These are phyloP conservation scores for Acromyrmex charruanus DNA, from an alignment of 1,140 invertebrate genomes.

Conservation along the genomic window DNA sequence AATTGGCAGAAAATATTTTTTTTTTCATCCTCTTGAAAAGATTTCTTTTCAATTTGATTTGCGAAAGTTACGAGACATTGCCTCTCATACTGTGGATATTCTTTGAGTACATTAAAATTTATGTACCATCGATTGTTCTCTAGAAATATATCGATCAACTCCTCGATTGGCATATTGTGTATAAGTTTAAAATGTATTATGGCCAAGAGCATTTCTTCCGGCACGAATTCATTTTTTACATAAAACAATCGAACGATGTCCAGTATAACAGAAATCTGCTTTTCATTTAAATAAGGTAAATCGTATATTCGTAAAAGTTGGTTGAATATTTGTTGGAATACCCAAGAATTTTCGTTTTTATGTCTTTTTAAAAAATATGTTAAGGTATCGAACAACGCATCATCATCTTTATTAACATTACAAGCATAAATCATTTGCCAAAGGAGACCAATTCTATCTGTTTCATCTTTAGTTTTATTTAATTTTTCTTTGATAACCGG, in stretches of 20 bases:
- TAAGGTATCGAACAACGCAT: constrained; percentile 73
- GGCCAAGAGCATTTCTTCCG: constrained; percentile 14
- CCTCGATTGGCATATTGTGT: constrained; percentile 57
- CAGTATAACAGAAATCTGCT: constrained; percentile 67
- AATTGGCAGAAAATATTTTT: neutral
- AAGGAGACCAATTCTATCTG: constrained; percentile 48
- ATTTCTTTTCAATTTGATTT: neutral
- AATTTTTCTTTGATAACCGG: constrained; percentile 74
- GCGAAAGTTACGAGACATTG: constrained; percentile 67
- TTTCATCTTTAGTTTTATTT: constrained; percentile 15
- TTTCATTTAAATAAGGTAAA: constrained; percentile 25
- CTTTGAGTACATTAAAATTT: constrained; percentile 67
- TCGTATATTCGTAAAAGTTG: constrained; percentile 61
- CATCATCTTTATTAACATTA: constrained; percentile 77
- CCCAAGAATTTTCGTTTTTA: constrained; percentile 74
- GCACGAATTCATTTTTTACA: constrained; percentile 36
- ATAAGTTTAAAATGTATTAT: constrained; percentile 67
- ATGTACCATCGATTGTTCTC: neutral
- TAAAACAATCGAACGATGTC: constrained; percentile 67
- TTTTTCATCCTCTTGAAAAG: neutral
- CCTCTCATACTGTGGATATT: constrained; percentile 71
- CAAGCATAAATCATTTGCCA: constrained; percentile 77
- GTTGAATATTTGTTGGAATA: constrained; percentile 59
- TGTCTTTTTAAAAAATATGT: constrained; percentile 74
- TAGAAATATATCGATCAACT: constrained; percentile 58